phyloP scores from a whole-genome alignment of 2,113 vertebrate genomes.

The Pipra filicauda region DNA sequence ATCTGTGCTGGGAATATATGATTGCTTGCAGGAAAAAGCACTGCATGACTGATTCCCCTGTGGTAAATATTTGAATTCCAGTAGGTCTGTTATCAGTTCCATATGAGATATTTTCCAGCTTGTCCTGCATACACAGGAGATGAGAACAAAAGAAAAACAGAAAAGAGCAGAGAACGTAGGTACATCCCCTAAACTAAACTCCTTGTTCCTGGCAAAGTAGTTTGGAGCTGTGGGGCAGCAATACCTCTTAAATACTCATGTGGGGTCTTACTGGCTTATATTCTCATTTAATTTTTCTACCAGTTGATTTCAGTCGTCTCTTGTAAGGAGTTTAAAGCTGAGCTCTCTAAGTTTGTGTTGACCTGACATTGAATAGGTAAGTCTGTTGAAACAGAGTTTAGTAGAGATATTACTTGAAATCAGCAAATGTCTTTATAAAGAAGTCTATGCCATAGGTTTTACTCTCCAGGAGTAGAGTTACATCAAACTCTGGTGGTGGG shows the following conservation, averaged over 20 bases:
- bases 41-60: neutral
- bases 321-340: neutral
- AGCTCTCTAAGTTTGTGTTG: neutral
- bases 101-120: neutral
- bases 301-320: neutral
- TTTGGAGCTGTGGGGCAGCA: neutral
- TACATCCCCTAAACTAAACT: neutral
- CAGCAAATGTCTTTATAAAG: neutral
- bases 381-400: neutral
- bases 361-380: neutral
- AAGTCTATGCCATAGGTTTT: neutral
- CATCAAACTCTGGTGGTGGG: neutral
- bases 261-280: neutral
- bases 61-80: constrained; percentile 29
- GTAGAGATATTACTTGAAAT: neutral
- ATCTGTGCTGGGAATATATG: neutral
- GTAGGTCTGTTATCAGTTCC: constrained; percentile 1
- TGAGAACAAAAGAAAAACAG: neutral
- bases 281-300: neutral
- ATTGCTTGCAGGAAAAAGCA: constrained; percentile 1
- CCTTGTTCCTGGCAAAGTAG: neutral
- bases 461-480: neutral
- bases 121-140: neutral
- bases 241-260: neutral
- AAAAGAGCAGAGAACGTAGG: neutral